Evolutionary conservation across 2,113 vertebrate species (phyloP), one percentile per base, ranked within the genome.

Genomic region (Carollia perspicillata): DNA sequence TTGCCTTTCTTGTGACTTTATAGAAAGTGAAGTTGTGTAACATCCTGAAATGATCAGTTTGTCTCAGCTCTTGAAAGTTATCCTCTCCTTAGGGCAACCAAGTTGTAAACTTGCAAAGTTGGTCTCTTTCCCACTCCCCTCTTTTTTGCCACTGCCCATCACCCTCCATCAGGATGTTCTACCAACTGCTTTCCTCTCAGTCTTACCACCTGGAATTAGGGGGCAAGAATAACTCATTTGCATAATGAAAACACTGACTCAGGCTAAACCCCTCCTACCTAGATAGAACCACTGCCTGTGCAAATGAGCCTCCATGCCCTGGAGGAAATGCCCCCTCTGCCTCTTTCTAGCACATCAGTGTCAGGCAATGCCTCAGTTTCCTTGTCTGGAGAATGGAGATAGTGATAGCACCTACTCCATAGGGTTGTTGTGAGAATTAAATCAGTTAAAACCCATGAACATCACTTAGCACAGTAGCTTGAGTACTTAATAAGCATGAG

Each of bases 1-100:
- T 94, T 84, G 22, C 28, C 5, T 91, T 95, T 84, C 84, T 77
- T 44, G 7, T 11, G 35, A 28, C 65, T 37, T 72, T 72, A 42
- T 17, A 60, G 84, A 66, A 86, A 33, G 60, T 23, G 17, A 40
- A 40, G 81, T 51, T 44, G n/a, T 2, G 47, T 49, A 74, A 30
- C 75, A n/a, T 35, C 74, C 66, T 44, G 13, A 71, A 71, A 5
- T 72, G 71, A 22, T 75, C 69, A 40, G 20, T 33, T 3, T 23
- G 8, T 35, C 51, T 72, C 66, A 23, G 8, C 17, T 44, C 28
- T 60, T 81, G 9, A 6, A 18, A 42, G 33, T 58, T 16, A 13
- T 13, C 37, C n/a, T 74, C 63, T 90, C 53, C 68, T 78, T 26
- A 79, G 28, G 65, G 18, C 44, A 66, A 28, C 23, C n/a, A n/a